Base-by-base conservation (phyloP, 2,797 vertebrate species). In the Aplochiton taeniatus region DNA sequence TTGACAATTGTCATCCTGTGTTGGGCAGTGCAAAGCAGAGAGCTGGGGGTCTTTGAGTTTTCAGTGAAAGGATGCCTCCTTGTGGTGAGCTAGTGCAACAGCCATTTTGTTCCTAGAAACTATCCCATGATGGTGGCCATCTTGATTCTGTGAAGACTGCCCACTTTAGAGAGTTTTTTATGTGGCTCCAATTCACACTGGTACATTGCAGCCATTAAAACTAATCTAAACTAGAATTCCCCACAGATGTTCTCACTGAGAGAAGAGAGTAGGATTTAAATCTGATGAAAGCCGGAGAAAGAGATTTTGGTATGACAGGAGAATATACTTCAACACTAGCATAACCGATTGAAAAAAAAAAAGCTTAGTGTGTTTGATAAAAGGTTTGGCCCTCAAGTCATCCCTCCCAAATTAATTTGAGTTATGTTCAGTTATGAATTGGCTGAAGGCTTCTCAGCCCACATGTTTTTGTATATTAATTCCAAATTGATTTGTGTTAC, bases 321-420 rank as follows among this genome's bases (percentile, higher is more conserved):
- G 68, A 77, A 57, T 68, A 74, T 73, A 67, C 70, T 74, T 77
- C 69, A 82, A 79, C 76, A 72, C 74, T 79, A 66, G 84, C 85
- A 84, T 87, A 83, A 31, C 31, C 78, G 75, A 74, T 78, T 60
- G 78, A 72, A 75, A 78, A 19, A 48, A 78, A 72, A 75, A 78
- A 19, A 48, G 46, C 3, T 48, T 10, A 9, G 10, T 10, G 76
- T 74, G 72, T 85, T 79, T 74, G 81, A 56, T 82, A 46, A 78
- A 75, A 72, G 51, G 66, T 69, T 75, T 13, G 51, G 76, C 69
- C 50, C 76, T 58, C 60, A 48, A 50, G 72, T 49, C 48, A 49
- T 64, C 68, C 69, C 16, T 16, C 50, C 52, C 75, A 57, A 31
- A 53, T 14, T 73, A 83, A 31, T 50, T 79, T 73, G 73, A 14